Conservation (phyloP, 2,888 invertebrate species). For the Leptura quadrifasciata region DNA sequence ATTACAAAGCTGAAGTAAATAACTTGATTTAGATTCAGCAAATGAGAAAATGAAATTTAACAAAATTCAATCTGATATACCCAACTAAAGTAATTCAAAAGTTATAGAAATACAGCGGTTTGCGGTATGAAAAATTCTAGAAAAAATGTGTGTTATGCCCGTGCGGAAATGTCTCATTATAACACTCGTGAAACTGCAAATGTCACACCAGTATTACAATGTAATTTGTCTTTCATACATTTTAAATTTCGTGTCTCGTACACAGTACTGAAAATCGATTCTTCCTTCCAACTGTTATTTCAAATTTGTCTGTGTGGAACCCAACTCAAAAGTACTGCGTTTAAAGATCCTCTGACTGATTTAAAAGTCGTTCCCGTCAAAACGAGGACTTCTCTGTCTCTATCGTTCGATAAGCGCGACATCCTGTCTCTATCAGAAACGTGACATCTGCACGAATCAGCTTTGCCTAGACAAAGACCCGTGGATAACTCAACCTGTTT, state of each 20-base stretch:
- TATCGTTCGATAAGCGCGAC: constrained; percentile 8
- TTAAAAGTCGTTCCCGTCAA: constrained; percentile 10
- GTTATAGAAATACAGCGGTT: too few relatives aligned
- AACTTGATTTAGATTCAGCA: too few relatives aligned
- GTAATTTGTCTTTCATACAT: too few relatives aligned
- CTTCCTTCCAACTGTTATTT: background rate
- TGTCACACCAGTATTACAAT: too few relatives aligned
- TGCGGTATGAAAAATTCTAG: too few relatives aligned
- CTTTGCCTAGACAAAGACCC: constrained; percentile 57
- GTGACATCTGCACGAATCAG: constrained; percentile 34
- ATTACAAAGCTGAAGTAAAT: too few relatives aligned
- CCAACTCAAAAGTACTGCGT: background rate
- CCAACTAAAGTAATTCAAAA: too few relatives aligned
- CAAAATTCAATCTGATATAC: too few relatives aligned
- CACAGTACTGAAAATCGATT: background rate
- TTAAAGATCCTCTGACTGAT: constrained; percentile 9
- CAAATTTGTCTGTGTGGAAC: constrained; percentile 5
- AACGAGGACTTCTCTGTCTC: constrained; percentile 13
- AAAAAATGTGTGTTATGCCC: too few relatives aligned
- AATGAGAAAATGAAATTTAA: too few relatives aligned
- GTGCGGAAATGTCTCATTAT: too few relatives aligned
- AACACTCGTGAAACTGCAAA: too few relatives aligned
- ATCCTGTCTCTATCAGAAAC: constrained; percentile 2
- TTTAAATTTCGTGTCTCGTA: background rate
- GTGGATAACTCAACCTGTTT: constrained; percentile 58